phyloP scores from a whole-genome alignment of 2,888 invertebrate genomes.

The Unio delphinus region DNA sequence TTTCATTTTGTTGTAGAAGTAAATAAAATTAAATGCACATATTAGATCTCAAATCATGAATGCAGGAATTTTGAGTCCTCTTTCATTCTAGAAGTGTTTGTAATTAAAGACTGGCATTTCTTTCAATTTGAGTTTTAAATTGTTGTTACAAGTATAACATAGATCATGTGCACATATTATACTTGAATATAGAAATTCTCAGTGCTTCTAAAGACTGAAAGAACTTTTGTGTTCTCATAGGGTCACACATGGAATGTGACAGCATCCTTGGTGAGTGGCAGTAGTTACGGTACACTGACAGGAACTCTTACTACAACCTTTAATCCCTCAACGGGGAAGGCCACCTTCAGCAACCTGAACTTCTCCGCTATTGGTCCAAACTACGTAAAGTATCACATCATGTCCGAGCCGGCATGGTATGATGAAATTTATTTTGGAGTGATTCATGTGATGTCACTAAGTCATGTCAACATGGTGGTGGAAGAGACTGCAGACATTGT shows the following conservation, averaged over 20 bases:
- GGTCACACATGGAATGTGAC: slow-evolving; percentile 38
- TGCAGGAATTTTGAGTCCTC: too few relatives aligned
- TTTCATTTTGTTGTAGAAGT: too few relatives aligned
- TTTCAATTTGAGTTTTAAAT: too few relatives aligned
- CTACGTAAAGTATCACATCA: slow-evolving; percentile 24
- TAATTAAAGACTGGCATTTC: too few relatives aligned
- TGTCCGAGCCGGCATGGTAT: slow-evolving; percentile 35
- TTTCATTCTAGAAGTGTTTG: too few relatives aligned
- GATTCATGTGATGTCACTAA: slow-evolving; percentile 18
- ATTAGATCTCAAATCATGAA: too few relatives aligned
- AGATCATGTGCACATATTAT: too few relatives aligned
- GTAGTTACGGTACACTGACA: slow-evolving; percentile 15
- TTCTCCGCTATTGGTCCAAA: slow-evolving; percentile 32
- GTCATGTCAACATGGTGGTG: slow-evolving; percentile 12
- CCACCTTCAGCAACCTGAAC: slow-evolving; percentile 31
- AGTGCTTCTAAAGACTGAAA: too few relatives aligned
- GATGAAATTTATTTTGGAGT: slow-evolving; percentile 19
- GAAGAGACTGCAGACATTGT: slow-evolving; percentile 20
- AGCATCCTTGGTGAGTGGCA: slow-evolving; percentile 8
- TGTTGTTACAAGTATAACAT: too few relatives aligned
- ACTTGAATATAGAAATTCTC: too few relatives aligned
- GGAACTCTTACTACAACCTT: slow-evolving; percentile 18
- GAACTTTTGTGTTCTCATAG: slow-evolving; percentile 8
- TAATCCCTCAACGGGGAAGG: slow-evolving; percentile 20
- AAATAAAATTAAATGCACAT: too few relatives aligned